Base-by-base conservation (phyloP, 2,888 invertebrate species). In the Drosophila ochracea region DNA sequence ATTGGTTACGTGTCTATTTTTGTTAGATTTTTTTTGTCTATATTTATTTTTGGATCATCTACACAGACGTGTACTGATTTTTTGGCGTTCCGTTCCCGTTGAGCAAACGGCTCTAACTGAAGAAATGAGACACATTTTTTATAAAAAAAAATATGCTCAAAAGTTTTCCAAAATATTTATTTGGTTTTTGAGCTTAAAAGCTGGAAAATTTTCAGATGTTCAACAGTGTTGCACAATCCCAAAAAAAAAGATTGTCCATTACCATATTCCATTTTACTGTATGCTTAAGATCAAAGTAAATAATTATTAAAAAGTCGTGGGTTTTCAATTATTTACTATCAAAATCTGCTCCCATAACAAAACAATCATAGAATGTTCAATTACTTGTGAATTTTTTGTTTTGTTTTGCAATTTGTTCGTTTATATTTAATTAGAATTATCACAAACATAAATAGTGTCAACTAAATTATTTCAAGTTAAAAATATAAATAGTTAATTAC, bases 371-470 rank as follows among this genome's bases (percentile, higher is more conserved):
- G 1, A 19, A 39, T 39, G 4, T 39, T 39, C 19, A 19, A 39
- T 19, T 19, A 9, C 4, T 9, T 19, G 19, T 19, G 19, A 0
- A 39, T 19, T 37, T 5, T 37, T 7, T 16, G 30, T 30, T 35
- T 11, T 37, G 28, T 31, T 62, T 73, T 52, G 33, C 41, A 49
- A 57, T 58, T 69, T 64, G 21, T 55, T 16, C 64, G 47, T 76
- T 76, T 69, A 65, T 55, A 72, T 88, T 87, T 80, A 80, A 79
- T 83, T 83, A 73, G 60, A 77, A 73, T 83, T 84, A 91, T 83
- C 89, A 91, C 85, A 91, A 83, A 88, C 77, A 85, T 70, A 76
- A 78, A 84, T 87, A 65, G 68, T 72, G 75, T 78, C 57, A 78
- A 78, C 73, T 83, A 73, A 84, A 80, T 75, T 73, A 83, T 74